A percentile compares a stretch with the other conserved stretches of the same genome.
phyloP scores from a whole-genome alignment of 2,888 invertebrate species.

The Andrena hattorfiana region DNA sequence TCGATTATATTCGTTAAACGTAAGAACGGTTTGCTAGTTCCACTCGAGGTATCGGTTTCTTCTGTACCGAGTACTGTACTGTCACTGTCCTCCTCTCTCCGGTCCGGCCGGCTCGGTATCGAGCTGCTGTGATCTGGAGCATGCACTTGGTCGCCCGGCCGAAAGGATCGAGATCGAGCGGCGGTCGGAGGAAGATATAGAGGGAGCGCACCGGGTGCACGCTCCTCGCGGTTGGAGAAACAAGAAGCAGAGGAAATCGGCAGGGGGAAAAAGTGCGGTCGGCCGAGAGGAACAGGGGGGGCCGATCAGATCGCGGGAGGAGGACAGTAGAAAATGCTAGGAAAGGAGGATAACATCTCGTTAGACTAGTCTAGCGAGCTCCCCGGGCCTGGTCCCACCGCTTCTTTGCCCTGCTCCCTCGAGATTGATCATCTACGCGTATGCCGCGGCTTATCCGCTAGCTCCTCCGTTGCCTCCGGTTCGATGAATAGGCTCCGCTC shows the following conservation, averaged over 20 bases:
- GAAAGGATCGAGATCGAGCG: conserved; percentile 61
- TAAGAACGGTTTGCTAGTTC: conserved; percentile 35
- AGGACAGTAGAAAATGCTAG: conserved; percentile 71
- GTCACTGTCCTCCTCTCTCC: conserved; percentile 30
- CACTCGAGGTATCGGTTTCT: conserved; percentile 60
- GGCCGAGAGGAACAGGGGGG: conserved; percentile 16
- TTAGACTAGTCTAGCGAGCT: conserved; percentile 81
- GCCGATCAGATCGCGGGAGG: conserved; percentile 57
- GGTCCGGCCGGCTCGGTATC: conserved; percentile 64
- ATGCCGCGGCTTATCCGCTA: conserved; percentile 47
- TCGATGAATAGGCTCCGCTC: conserved; percentile 41
- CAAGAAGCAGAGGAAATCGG: conserved; percentile 25
- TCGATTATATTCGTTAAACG: conserved; percentile 70
- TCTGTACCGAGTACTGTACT: conserved; percentile 40
- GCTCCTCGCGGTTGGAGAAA: conserved; percentile 11
- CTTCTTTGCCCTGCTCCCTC: conserved; percentile 68
- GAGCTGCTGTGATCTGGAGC: conserved; percentile 71
- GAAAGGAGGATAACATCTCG: conserved; percentile 77
- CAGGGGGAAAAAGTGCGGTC: background rate
- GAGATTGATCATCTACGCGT: conserved; percentile 76
- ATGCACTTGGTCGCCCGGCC: conserved; percentile 53
- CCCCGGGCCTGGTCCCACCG: conserved; percentile 59
- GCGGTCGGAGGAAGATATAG: conserved; percentile 8
- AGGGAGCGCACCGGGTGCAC: conserved; percentile 3
- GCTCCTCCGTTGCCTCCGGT: conserved; percentile 36